phyloP scores from a whole-genome alignment of 2,113 vertebrate genomes.

The Urocitellus parryii region DNA sequence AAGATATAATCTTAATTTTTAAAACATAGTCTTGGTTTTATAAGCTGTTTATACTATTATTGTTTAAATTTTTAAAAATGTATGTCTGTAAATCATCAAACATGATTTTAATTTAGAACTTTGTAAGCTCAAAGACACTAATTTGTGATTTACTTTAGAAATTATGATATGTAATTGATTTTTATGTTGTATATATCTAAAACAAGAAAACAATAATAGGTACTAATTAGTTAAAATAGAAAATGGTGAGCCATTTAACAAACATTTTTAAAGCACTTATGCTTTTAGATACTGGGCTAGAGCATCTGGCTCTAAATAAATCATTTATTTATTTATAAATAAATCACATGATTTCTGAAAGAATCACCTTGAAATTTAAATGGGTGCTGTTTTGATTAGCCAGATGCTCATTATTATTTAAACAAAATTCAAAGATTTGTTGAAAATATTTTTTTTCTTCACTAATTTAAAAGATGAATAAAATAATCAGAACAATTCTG shows the following conservation, averaged over 20 bases:
- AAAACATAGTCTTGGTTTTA: not conserved
- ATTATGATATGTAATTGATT: not conserved
- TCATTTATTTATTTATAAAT: too few species aligned
- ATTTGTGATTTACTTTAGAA: not conserved
- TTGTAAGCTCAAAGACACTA: too few species aligned
- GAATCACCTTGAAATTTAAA: not conserved
- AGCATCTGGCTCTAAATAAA: too few species aligned
- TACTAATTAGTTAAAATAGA: not conserved
- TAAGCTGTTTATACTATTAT: not conserved
- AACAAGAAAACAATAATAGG: not conserved
- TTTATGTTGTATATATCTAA: not conserved
- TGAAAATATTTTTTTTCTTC: not conserved
- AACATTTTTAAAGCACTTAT: not conserved
- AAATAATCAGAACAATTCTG: not conserved
- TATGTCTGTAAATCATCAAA: not conserved
- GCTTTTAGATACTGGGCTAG: not conserved
- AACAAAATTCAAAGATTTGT: not conserved
- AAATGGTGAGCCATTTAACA: not conserved
- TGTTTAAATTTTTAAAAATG: conserved; percentile 44
- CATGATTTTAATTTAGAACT: not conserved
- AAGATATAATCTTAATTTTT: not conserved
- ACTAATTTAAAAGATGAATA: not conserved
- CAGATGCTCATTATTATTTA: too few species aligned
- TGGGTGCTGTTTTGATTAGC: not conserved
- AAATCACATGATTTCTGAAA: not conserved